Evolutionary conservation across 2,113 vertebrate genomes (phyloP).

Genomic region (Paedocypris sp.): DNA sequence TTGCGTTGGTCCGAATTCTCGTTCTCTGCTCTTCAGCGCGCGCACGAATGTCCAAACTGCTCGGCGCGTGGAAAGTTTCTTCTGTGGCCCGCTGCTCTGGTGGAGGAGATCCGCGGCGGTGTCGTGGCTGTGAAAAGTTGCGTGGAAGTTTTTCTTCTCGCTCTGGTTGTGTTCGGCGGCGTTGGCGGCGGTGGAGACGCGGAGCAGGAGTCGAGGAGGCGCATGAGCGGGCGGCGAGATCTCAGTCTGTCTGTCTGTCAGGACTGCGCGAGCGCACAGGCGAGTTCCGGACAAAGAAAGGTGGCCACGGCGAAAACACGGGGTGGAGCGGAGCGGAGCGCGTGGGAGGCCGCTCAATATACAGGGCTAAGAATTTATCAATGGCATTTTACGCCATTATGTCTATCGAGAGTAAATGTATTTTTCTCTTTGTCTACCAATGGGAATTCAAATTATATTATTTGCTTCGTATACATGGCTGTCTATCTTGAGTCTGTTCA

Average conservation of each 20-base stretch:
- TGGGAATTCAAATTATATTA: too few relatives aligned
- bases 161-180: too few relatives aligned
- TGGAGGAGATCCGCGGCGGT: neutral
- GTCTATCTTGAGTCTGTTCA: too few relatives aligned
- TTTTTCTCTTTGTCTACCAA: too few relatives aligned
- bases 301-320: conserved; percentile 53
- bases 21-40: neutral
- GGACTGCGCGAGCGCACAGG: conserved; percentile 37
- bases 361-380: too few relatives aligned
- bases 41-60: neutral
- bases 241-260: conserved; percentile 21
- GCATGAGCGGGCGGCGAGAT: conserved; percentile 23
- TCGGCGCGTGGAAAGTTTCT: neutral
- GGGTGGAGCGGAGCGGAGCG: conserved; percentile 55
- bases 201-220: conserved; percentile 33
- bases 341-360: too few relatives aligned
- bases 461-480: too few relatives aligned
- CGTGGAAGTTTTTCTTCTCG: neutral
- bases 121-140: neutral
- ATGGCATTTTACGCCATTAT: too few relatives aligned
- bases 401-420: neutral
- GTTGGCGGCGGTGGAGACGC: conserved; percentile 21
- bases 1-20: too few relatives aligned
- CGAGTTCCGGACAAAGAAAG: conserved; percentile 57
- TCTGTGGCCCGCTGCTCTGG: neutral